These are phyloP conservation scores for Meriones unguiculatus DNA, from an alignment of 2,113 vertebrate species.

Conservation along the genomic window DNA sequence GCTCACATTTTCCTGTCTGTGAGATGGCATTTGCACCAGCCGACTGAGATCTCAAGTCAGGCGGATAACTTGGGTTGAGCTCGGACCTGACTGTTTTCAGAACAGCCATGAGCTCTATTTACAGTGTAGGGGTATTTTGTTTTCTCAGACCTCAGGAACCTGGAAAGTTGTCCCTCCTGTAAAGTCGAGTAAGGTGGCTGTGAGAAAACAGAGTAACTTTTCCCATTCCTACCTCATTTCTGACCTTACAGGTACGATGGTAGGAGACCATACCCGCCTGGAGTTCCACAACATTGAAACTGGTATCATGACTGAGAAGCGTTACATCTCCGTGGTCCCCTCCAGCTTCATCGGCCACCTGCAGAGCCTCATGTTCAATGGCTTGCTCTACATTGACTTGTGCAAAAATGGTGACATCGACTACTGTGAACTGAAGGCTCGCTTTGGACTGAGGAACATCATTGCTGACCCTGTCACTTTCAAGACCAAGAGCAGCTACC, in stretches of 20 bases:
- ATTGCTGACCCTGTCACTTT: slow-evolving; percentile 98
- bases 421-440: slow-evolving; percentile 97
- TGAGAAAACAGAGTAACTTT: not conserved
- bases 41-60: fast-evolving
- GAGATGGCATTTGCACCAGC: not conserved
- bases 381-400: slow-evolving; percentile 97
- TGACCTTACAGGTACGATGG: slow-evolving; percentile 94
- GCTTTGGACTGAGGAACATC: slow-evolving; percentile 96
- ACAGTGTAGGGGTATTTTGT: not conserved
- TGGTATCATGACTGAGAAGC: slow-evolving; percentile 98
- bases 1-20: not conserved
- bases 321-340: slow-evolving; percentile 95
- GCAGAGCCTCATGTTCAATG: slow-evolving; percentile 98
- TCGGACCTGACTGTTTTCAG: not conserved
- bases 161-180: not conserved
- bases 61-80: fast-evolving
- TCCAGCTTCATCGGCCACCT: slow-evolving; percentile 99
- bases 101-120: not conserved
- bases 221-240: not conserved
- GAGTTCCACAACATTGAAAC: slow-evolving; percentile 99
- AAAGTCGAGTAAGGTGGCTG: not conserved
- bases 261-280: slow-evolving; percentile 98
- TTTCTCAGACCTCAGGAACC: not conserved
- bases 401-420: slow-evolving; percentile 99
- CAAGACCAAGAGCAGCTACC: slow-evolving; percentile 97